Percentiles rank a stretch among this genome's conserved stretches.
Evolutionary conservation across 2,888 invertebrate species (phyloP).

Genomic region (Drosophila mercatorum): DNA sequence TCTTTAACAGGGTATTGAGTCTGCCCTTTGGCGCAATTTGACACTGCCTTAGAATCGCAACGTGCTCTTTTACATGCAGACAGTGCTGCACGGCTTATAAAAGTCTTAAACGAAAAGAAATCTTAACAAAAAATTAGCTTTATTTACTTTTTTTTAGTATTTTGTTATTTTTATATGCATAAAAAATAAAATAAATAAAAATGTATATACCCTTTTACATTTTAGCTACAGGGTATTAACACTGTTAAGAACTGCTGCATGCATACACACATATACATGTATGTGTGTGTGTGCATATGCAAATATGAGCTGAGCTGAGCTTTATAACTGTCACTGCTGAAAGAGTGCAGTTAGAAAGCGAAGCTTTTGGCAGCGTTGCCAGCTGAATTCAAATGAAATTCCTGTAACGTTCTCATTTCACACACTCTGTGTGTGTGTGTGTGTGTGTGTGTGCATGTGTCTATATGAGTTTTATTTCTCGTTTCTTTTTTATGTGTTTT

Average conservation of each 20-base stretch:
- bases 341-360: conserved; percentile 35
- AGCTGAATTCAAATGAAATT: conserved; percentile 52
- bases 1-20: background rate
- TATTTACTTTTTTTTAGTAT: too few species aligned
- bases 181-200: too few species aligned
- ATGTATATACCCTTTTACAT: background rate
- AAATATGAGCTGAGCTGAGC: conserved; percentile 6
- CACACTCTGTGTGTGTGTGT: background rate
- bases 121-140: too few species aligned
- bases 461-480: conserved; percentile 34
- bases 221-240: conserved; percentile 2
- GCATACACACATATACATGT: background rate
- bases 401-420: conserved; percentile 52
- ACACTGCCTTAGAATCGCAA: background rate
- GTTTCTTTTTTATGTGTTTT: conserved; percentile 59
- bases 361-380: conserved; percentile 34
- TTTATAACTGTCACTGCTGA: conserved; percentile 11
- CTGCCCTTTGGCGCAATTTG: background rate
- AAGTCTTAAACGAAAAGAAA: too few species aligned
- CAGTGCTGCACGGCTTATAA: too few species aligned
- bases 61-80: background rate
- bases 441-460: conserved; percentile 12
- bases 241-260: conserved; percentile 45
- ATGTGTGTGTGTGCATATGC: background rate
- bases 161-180: too few species aligned